Evolutionary conservation across 1,140 invertebrate species (phyloP).

Genomic region (Arctopsyche grandis): DNA sequence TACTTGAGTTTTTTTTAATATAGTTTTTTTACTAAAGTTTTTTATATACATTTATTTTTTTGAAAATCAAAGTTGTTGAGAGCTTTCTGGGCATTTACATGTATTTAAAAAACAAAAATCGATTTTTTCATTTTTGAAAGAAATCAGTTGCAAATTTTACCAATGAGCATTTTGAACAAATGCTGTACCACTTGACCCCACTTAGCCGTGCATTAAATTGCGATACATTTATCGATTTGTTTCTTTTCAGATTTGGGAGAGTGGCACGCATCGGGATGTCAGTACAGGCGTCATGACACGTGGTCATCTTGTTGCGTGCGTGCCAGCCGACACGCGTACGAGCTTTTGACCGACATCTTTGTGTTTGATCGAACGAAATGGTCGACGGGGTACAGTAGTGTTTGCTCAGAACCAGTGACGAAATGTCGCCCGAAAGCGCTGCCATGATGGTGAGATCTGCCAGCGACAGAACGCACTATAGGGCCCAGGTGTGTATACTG

Average conservation of each 20-base stretch:
- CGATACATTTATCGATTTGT: no score
- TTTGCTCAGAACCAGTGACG: background rate
- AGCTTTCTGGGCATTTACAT: no score
- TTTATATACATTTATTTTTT: no score
- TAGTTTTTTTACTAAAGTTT: no score
- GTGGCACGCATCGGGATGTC: background rate
- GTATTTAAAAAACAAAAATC: no score
- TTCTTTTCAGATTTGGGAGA: background rate
- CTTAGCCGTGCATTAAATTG: no score
- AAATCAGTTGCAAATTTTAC: no score
- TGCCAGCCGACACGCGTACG: background rate
- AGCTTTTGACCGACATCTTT: background rate
- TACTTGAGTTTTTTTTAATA: no score
- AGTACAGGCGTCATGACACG: background rate
- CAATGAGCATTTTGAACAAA: no score
- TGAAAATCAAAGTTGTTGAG: no score
- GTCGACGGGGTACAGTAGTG: background rate
- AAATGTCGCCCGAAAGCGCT: conserved; percentile 25
- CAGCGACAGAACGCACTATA: conserved; percentile 35
- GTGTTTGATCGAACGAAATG: background rate
- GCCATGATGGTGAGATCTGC: conserved; percentile 35
- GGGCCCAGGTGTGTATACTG: conserved; percentile 41
- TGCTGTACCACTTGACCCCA: no score
- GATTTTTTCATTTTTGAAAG: no score
- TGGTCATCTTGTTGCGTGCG: background rate